Conservation (phyloP, 2,113 vertebrate genomes). For the Crotophaga sulcirostris region DNA sequence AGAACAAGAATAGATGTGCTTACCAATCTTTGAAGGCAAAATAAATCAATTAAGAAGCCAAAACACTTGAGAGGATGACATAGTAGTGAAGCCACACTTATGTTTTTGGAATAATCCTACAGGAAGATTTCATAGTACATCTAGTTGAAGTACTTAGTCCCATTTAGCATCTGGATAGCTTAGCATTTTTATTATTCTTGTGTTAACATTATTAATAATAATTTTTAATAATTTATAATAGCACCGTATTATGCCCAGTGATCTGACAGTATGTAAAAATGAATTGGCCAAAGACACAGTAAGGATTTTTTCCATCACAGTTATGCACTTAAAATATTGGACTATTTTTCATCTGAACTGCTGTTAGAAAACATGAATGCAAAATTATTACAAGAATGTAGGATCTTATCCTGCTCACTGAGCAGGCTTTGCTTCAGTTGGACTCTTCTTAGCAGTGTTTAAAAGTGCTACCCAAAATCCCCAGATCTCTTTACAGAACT, state of each 20-base stretch:
- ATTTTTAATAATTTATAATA: neutral
- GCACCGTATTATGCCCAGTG: neutral
- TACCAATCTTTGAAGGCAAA: neutral
- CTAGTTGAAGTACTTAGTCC: neutral
- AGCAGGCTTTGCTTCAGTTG: neutral
- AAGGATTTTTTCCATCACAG: neutral
- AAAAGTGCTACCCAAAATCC: neutral
- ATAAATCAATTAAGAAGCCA: neutral
- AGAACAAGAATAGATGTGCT: neutral
- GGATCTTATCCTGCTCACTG: neutral
- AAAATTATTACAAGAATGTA: neutral
- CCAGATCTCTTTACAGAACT: neutral
- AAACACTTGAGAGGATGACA: neutral
- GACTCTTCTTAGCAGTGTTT: neutral
- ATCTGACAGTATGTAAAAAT: neutral
- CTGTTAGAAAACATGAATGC: neutral
- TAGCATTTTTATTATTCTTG: neutral
- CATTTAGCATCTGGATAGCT: neutral
- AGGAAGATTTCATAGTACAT: neutral
- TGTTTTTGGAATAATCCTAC: neutral
- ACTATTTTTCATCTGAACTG: neutral
- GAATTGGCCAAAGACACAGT: neutral
- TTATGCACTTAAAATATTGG: neutral
- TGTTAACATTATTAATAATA: neutral
- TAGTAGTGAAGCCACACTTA: neutral